phyloP scores from a whole-genome alignment of 2,888 invertebrate species.

The Xestia rhomboidea region DNA sequence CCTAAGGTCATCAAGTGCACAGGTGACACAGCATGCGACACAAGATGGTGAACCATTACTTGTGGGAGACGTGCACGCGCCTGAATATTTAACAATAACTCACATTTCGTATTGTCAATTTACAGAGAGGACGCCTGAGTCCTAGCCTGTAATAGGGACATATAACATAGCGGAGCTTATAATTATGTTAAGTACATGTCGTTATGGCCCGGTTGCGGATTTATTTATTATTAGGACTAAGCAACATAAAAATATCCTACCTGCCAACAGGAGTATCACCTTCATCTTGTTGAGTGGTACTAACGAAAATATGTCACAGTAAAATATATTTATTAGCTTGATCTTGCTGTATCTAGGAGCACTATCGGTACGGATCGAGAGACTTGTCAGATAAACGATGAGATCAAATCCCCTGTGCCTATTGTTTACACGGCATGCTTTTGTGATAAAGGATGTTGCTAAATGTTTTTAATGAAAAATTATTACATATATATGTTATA shows the following conservation, averaged over 20 bases:
- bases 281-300: conserved; percentile 75
- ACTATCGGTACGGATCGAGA: conserved; percentile 29
- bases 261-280: conserved; percentile 81
- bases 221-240: background rate
- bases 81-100: background rate
- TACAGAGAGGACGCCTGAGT: too few relatives aligned
- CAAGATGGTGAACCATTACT: background rate
- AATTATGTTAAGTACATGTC: too few relatives aligned
- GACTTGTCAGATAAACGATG: conserved; percentile 52
- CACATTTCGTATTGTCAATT: too few relatives aligned
- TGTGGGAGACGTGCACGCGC: background rate
- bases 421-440: background rate
- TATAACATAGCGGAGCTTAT: too few relatives aligned
- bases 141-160: too few relatives aligned
- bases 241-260: conserved; percentile 67
- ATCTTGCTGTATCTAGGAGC: conserved; percentile 16
- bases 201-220: background rate
- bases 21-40: background rate
- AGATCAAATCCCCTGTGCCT: conserved; percentile 50
- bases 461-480: background rate
- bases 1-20: too few relatives aligned
- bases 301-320: conserved; percentile 34
- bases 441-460: conserved; percentile 16
- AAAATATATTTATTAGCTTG: conserved; percentile 70
- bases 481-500: too few relatives aligned